Base-by-base conservation (phyloP, 30 jellyfish, hydroid and myxozoan species). In the Chrysaora quinquecirrha region DNA sequence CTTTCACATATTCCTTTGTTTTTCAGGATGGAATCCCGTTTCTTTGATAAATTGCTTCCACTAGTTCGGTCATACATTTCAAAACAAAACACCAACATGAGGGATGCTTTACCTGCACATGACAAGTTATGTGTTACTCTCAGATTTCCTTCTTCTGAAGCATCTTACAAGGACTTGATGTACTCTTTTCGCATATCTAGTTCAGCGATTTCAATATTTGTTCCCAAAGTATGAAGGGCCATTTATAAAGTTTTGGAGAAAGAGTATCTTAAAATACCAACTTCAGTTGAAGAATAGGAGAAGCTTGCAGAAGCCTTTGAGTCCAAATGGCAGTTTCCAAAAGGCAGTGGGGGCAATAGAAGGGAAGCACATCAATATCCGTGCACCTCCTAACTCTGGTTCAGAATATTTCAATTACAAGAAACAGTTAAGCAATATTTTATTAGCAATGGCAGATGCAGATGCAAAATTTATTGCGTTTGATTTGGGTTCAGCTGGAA, bases 291-390 rank as follows among this genome's bases (percentile, higher is more conserved):
- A 56, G 78, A 76, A 56, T 52, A 65, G 87, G 75, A 49, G 67
- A 56, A 32, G 61, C 75, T 60, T n/a, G 64, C 76, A 63, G 73
- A 63, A 34, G 82, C 46, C 72, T 78, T 78, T 64, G 77, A 64
- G 56, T 35, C 67, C 48, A 78, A 78, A 78, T 62, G 80, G 89
- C 72, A 61, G 66, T 78, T 78, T 46, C 89, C 89, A 30, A 72
- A n/a, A 78, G 62, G 89, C 89, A 20, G 73, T 61, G 43, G 72
- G 72, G 54, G 89, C 89, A 78, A 34, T 78, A 30, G 89, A 78
- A 61, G 71, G 81, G 71, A 35, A 61, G 56, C 89, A 78, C 73
- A 24, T 63, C 38, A 61, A 32, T 16, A 35, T 35, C 50, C 71
- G 48, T 24, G 72, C 82, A 9, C 89, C 82, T 11, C 72, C 68